Evolutionary conservation across 2,888 invertebrate genomes (phyloP), one percentile per base, ranked within the genome.

Genomic region (Parasteatoda lunata): DNA sequence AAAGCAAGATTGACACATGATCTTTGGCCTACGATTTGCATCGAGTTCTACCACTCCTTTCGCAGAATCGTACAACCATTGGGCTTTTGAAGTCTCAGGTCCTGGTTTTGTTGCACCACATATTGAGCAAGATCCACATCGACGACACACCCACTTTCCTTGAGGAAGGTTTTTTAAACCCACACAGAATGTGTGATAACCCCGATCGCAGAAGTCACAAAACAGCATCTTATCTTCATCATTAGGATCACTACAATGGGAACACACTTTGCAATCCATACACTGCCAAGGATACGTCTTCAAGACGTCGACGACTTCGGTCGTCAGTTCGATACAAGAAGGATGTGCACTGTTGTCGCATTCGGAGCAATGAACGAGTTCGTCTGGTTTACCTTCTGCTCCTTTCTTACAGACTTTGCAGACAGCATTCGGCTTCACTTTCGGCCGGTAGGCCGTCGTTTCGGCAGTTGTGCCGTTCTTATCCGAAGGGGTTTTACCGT

Each of bases 171-270:
- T 93, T 88, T 94, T 93, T 69, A 97, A 92, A 6, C 96, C 96
- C 80, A 97, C 96, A 93, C 98, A 98, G 93, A 96, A 96, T 89
- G 96, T 96, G 92, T 98, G 98, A 93, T 96, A 97, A 49, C 97
- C 97, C 91, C 97, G 94, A 93, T 98, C 98, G 93, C 98, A 98
- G 91, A 96, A 95, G 92, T 98, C 97, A 92, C 98, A 98, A 93
- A 96, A 97, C 91, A 98, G 94, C 96, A 97, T 97, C 93, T 96
- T 96, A 91, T 96, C 96, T 93, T 96, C 96, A 92, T 96, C 95
- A 89, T 95, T 95, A 59, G 95, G 95, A 91, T 95, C 95, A 90
- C 94, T 94, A 92, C 98, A 98, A 89, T 95, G 94, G 89, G 95
- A 94, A 93, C 98, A 98, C 75, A 95, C 94, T 93, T 98, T 98